phyloP scores from a whole-genome alignment of 1,140 invertebrate species.

The Drosophila nebulosa region DNA sequence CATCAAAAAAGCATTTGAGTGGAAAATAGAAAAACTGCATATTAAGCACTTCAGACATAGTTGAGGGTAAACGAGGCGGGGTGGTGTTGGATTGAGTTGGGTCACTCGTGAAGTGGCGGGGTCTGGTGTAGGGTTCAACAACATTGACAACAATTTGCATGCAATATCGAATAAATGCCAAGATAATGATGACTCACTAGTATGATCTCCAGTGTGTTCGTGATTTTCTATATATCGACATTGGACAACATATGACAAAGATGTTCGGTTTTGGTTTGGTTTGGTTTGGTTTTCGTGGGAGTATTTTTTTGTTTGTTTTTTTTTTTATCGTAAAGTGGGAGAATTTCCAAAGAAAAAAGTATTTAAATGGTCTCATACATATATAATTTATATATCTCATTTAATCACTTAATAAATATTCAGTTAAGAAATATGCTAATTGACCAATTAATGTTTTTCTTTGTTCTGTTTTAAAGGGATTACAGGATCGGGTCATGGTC shows the following conservation, averaged over 20 bases:
- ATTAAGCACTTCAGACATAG: slow-evolving; percentile 8
- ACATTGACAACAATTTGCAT: slow-evolving; percentile 6
- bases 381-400: slow-evolving; percentile 16
- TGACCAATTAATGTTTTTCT: slow-evolving; percentile 20
- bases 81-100: too few relatives aligned
- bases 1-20: slow-evolving; percentile 33
- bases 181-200: slow-evolving; percentile 68
- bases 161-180: slow-evolving; percentile 22
- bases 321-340: slow-evolving; percentile 6
- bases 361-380: slow-evolving; percentile 36
- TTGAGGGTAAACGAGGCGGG: neutral
- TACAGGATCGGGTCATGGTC: neutral
- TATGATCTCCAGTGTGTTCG: slow-evolving; percentile 67
- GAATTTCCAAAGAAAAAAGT: slow-evolving; percentile 26
- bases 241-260: slow-evolving; percentile 34
- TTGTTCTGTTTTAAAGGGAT: neutral
- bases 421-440: slow-evolving; percentile 62
- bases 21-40: slow-evolving; percentile 37
- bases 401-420: slow-evolving; percentile 66
- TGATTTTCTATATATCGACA: slow-evolving; percentile 69
- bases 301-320: slow-evolving; percentile 10
- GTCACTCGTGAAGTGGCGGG: too few relatives aligned
- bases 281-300: neutral
- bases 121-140: neutral
- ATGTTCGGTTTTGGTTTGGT: slow-evolving; percentile 7